Base-by-base conservation (phyloP, 2,888 invertebrate species). In the Lasioglossum vierecki region DNA sequence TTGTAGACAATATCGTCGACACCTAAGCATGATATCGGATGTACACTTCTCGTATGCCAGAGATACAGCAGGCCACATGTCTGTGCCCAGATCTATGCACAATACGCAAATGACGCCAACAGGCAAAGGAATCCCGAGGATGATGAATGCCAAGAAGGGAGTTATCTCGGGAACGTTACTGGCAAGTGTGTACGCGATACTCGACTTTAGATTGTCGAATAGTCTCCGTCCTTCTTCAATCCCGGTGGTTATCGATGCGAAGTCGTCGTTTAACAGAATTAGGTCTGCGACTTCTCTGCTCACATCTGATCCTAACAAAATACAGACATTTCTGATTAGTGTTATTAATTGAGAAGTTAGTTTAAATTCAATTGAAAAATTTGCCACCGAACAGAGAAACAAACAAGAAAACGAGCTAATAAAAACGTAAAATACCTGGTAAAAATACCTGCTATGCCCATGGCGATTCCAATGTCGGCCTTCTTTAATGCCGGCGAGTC, bases 401-500 rank as follows among this genome's bases (percentile, higher is more conserved):
- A 30, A 30, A 30, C 30, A 30, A 30, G 30, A 30, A 30, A 30
- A 1, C 30, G 30, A 30, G 30, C 30, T 30, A 30, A 30, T 30
- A 30, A 30, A 30, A 30, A 30, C 30, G 30, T 30, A n/a, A n/a
- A n/a, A n/a, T n/a, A n/a, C n/a, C n/a, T n/a, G 30, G 30, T 30
- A 30, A 46, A 46, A 49, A 15, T 79, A 86, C 76, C 84, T 41
- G 73, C 77, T 13, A 84, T 68, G 0, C 99, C 99, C 99, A 99
- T 99, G 94, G 99, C 99, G 96, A 99, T 99, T 97, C 98, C 98
- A 94, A 98, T 98, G 96, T 98, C 98, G 90, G 98, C 98, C 95
- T 99, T 99, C 96, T 99, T 99, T 95, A 99, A 96, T 88, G 99
- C 99, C 81, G 99, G 99, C 77, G 99, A 99, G 95, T 99, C 99